Evolutionary conservation across 2,797 vertebrate genomes (phyloP).

Genomic region (Trichosurus vulpecula): DNA sequence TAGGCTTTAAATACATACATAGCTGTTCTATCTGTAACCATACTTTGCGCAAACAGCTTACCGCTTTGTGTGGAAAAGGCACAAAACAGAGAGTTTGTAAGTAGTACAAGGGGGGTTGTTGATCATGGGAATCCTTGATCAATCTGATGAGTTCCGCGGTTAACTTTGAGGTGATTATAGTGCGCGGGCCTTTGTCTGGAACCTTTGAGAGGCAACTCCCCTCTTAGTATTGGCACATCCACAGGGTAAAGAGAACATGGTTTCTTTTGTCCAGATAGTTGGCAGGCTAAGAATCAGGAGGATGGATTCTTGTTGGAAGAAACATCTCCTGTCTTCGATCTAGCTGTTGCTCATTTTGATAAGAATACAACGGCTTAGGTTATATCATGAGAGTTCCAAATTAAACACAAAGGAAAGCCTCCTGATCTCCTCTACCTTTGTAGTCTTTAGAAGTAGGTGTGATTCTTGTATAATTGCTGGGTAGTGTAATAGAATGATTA

Average conservation of each 20-base stretch:
- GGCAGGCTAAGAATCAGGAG: neutral
- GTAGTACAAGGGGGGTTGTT: neutral
- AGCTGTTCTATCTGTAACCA: neutral
- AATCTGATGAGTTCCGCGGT: neutral
- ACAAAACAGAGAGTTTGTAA: neutral
- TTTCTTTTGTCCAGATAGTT: neutral
- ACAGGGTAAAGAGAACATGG: neutral
- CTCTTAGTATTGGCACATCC: neutral
- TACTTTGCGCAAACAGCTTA: neutral
- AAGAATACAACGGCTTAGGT: neutral
- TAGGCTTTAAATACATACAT: neutral
- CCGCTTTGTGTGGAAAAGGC: neutral
- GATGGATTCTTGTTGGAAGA: neutral
- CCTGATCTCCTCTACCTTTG: slow-evolving; percentile 2
- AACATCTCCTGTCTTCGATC: neutral
- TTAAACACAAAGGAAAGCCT: neutral
- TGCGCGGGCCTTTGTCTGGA: neutral
- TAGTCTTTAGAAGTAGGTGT: neutral
- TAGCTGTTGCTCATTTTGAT: neutral
- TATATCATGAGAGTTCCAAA: neutral
- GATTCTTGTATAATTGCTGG: neutral
- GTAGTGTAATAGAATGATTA: neutral
- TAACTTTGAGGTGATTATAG: neutral
- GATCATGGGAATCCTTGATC: neutral
- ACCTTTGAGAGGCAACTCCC: neutral